Conservation (phyloP, 2,113 vertebrate genomes). For the Asarcornis scutulata region DNA sequence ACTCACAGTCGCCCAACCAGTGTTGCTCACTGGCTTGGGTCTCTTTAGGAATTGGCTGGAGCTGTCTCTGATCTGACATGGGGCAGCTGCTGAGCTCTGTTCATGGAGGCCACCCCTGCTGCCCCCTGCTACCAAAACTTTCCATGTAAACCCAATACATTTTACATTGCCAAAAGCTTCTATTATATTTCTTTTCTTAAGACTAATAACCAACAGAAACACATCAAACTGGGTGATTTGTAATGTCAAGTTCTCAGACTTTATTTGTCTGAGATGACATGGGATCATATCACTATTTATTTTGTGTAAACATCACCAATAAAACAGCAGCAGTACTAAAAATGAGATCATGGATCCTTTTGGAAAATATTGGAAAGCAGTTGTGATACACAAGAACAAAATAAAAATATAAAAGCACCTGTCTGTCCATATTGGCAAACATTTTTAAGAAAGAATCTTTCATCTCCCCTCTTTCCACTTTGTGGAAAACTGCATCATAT, state of each 20-base stretch:
- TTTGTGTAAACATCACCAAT: background rate
- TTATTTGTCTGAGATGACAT: no score
- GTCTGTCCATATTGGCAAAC: background rate
- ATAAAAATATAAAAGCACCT: background rate
- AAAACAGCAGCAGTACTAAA: background rate
- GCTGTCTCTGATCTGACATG: no score
- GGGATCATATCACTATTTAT: background rate
- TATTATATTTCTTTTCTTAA: background rate
- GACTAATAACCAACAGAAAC: background rate
- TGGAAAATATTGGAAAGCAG: background rate
- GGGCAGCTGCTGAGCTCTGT: no score
- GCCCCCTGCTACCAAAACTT: no score
- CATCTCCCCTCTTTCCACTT: background rate
- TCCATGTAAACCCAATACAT: no score
- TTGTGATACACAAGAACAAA: background rate
- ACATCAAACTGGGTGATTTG: background rate
- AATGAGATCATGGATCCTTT: rapidly evolving
- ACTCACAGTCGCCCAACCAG: no score
- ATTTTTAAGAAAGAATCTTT: background rate
- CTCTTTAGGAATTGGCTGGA: no score
- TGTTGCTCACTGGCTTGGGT: no score
- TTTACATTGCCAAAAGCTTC: background rate
- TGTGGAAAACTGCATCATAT: background rate
- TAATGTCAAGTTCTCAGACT: background rate
- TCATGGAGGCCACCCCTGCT: no score